Conservation (phyloP, 30 jellyfish, hydroid and myxozoan genomes). For the Morbakka virulenta region DNA sequence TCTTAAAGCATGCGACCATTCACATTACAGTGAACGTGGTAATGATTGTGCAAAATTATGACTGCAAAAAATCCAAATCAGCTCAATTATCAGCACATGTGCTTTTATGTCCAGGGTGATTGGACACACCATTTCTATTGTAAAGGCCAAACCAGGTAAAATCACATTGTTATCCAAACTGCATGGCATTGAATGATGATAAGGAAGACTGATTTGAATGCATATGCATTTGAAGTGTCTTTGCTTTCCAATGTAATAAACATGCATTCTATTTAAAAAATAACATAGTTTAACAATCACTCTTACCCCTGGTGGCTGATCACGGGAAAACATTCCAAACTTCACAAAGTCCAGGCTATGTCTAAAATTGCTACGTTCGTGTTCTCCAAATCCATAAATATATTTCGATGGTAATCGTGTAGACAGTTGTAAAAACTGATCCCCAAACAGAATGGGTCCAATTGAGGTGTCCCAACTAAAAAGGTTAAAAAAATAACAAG, state of each 20-base stretch:
- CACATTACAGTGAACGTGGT: too few relatives aligned
- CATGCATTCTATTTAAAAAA: background rate
- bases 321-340: conserved; percentile 76
- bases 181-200: too few relatives aligned
- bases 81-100: too few relatives aligned
- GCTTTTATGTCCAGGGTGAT: too few relatives aligned
- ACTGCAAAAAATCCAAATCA: too few relatives aligned
- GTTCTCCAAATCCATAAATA: conserved; percentile 91
- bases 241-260: background rate
- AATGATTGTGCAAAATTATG: too few relatives aligned
- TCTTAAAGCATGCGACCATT: too few relatives aligned
- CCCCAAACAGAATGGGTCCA: conserved; percentile 72
- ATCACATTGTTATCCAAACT: too few relatives aligned
- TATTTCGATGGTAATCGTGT: conserved; percentile 61
- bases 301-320: conserved; percentile 73
- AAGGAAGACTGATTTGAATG: too few relatives aligned
- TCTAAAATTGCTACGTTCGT: conserved; percentile 49
- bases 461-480: conserved; percentile 66
- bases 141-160: too few relatives aligned
- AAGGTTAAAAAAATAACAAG: too few relatives aligned
- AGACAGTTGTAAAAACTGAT: conserved; percentile 80
- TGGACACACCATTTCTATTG: too few relatives aligned
- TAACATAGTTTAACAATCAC: background rate
- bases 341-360: conserved; percentile 63
- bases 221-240: background rate